Percentiles rank a stretch among this genome's conserved stretches.
Evolutionary conservation across 2,888 invertebrate species (phyloP).

Genomic region (Ligdia adustata): DNA sequence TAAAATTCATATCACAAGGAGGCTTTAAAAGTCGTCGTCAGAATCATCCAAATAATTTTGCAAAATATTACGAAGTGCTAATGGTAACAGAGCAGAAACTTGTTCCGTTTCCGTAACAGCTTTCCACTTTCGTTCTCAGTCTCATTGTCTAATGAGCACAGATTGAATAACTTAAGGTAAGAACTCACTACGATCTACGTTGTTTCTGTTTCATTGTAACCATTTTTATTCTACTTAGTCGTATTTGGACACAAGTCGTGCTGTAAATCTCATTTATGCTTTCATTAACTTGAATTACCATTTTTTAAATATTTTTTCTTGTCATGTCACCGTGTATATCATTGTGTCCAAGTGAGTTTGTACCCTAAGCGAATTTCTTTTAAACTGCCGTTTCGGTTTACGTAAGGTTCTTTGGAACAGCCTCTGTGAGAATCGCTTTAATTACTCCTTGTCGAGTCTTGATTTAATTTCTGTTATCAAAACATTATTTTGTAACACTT

Average conservation of each 20-base stretch:
- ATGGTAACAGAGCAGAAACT: constrained; percentile 51
- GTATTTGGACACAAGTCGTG: no score
- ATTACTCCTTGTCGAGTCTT: constrained; percentile 63
- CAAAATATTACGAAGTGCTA: constrained; percentile 40
- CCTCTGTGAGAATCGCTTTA: constrained; percentile 71
- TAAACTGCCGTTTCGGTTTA: constrained; percentile 57
- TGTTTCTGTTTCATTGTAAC: not conserved
- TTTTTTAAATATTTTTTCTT: no score
- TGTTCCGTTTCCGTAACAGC: constrained; percentile 72
- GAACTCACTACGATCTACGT: not conserved
- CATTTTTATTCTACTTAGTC: not conserved
- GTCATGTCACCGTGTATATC: no score
- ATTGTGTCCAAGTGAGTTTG: constrained; percentile 2
- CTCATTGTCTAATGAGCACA: constrained; percentile 75
- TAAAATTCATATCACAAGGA: no score
- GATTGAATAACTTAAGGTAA: constrained; percentile 68
- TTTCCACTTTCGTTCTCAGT: constrained; percentile 79
- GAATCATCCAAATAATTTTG: constrained; percentile 26
- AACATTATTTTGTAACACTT: constrained; percentile 64
- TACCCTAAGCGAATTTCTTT: constrained; percentile 63
- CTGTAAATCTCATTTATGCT: no score
- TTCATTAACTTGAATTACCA: no score
- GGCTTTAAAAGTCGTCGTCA: no score
- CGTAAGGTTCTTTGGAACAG: constrained; percentile 58
- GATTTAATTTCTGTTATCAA: constrained; percentile 66